Conservation (phyloP, 2,888 invertebrate species). For the Scaeva pyrastri region DNA sequence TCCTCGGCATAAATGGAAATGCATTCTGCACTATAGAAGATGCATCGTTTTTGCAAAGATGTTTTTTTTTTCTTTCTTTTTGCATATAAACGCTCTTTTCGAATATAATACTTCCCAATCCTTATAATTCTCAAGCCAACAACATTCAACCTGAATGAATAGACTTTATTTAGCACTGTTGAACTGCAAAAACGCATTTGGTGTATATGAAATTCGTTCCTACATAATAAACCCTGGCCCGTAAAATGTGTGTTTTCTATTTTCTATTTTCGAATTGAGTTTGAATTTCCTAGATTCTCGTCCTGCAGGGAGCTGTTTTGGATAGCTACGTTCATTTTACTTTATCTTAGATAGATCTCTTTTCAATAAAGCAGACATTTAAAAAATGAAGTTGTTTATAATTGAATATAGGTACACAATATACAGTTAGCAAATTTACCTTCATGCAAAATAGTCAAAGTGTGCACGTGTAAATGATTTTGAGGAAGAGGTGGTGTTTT, state of each 20-base stretch:
- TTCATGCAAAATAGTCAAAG: neutral
- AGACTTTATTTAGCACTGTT: conserved; percentile 32
- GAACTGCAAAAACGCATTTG: conserved; percentile 47
- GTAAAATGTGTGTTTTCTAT: too few species aligned
- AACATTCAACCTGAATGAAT: conserved; percentile 58
- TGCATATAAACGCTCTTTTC: conserved; percentile 7
- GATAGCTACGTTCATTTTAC: neutral
- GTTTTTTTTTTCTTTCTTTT: neutral
- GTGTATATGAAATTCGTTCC: conserved; percentile 46
- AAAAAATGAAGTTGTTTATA: conserved; percentile 31
- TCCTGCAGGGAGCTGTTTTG: neutral
- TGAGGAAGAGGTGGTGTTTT: conserved; percentile 1
- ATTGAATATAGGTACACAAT: conserved; percentile 1
- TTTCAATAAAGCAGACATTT: conserved; percentile 31
- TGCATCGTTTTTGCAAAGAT: conserved; percentile 20
- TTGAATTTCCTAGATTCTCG: conserved; percentile 14
- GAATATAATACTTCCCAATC: conserved; percentile 49
- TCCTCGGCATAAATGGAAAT: conserved; percentile 27
- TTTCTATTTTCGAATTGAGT: conserved; percentile 50
- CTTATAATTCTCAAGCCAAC: conserved; percentile 56
- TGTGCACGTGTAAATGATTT: neutral
- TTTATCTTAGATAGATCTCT: neutral
- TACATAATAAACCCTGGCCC: too few species aligned
- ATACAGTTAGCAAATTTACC: conserved; percentile 12
- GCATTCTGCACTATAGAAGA: conserved; percentile 3